phyloP scores from a whole-genome alignment of 2,888 invertebrate species.

The Auanema sp. region DNA sequence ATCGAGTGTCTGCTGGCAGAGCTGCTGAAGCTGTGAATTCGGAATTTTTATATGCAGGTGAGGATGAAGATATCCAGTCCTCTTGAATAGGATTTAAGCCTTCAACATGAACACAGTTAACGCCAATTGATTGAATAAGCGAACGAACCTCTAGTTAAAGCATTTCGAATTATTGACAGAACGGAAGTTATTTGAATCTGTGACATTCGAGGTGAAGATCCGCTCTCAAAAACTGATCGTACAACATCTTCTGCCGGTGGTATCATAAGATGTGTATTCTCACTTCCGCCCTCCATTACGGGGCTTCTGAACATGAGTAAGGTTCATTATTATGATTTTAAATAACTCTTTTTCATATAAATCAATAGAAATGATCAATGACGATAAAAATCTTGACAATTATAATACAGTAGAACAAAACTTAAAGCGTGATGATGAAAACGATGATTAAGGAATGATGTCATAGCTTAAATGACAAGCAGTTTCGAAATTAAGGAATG shows the following conservation, averaged over 20 bases:
- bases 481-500: too few relatives aligned
- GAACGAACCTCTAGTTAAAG: constrained; percentile 11
- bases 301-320: too few relatives aligned
- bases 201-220: constrained; percentile 8
- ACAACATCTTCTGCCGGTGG: constrained; percentile 17
- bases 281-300: too few relatives aligned
- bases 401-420: too few relatives aligned
- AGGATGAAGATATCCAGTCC: constrained; percentile 18
- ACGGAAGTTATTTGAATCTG: constrained; percentile 11
- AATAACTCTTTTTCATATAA: too few relatives aligned
- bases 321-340: too few relatives aligned
- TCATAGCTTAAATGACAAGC: too few relatives aligned
- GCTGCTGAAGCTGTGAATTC: neutral
- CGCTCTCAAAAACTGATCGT: constrained; percentile 16
- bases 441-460: too few relatives aligned
- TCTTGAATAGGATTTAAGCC: constrained; percentile 20
- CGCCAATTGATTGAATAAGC: neutral
- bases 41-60: neutral
- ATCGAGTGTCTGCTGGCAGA: neutral
- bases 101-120: neutral
- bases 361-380: too few relatives aligned
- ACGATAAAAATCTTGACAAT: too few relatives aligned
- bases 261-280: too few relatives aligned
- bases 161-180: constrained; percentile 7
- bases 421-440: too few relatives aligned